Evolutionary conservation across 2,113 vertebrate genomes (phyloP), one percentile per base, ranked within the genome.

Genomic region (Isichthys henryi): DNA sequence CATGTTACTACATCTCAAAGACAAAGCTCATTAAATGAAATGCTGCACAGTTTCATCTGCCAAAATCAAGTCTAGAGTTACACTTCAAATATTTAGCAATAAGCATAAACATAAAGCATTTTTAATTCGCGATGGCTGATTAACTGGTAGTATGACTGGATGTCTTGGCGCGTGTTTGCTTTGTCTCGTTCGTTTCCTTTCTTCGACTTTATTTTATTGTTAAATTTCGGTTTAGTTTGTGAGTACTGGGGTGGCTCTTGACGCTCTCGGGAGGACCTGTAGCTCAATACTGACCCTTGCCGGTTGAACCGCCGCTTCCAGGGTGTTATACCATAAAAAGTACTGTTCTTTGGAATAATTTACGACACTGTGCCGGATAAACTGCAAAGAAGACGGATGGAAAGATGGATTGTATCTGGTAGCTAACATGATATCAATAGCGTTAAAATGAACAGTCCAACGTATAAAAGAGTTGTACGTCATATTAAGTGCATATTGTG

Each of bases 251-350:
- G 35, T 43, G 43, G 45, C 45, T 19, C 19, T 21, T 43, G 80
- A 83, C 21, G 35, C 80, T 45, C 46, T 46, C 3, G 19, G 46
- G 21, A 23, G 9, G 19, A 85, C 82, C 82, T 53, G 90, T 90
- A 88, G 93, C 95, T 95, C 94, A 92, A 94, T 89, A 94, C 93
- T 96, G 95, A 96, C 95, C 93, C 95, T 94, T 94, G 92, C 95
- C 94, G 95, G 95, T 31, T 74, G 91, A 91, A 92, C 91, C 45
- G 90, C 86, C 88, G 86, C 84, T n/a, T 9, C 43, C 80, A 49
- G 3, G 17, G 45, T 43, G 27, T 5, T 17, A 35, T 31, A n/a
- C 85, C n/a, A 9, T 45, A 19, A 43, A 39, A 21, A 62, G 46
- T 13, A 43, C 86, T 21, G 21, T 45, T 43, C 19, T 7, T 43